phyloP scores from a whole-genome alignment of 1,140 invertebrate species.

The Calosoma granatense region DNA sequence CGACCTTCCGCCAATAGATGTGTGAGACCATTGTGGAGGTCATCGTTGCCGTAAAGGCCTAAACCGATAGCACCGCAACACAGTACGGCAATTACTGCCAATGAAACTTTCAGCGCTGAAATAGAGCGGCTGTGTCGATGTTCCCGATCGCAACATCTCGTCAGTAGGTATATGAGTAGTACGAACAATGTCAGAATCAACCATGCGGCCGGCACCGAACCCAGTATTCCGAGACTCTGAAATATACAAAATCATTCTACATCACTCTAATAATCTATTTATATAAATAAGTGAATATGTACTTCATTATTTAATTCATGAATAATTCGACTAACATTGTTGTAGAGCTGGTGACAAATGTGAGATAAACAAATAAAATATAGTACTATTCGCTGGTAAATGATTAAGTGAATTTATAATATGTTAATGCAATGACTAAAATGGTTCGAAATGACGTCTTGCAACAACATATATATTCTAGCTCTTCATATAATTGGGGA shows the following conservation, averaged over 20 bases:
- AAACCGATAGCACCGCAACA: conserved; percentile 66
- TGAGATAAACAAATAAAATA: too few species aligned
- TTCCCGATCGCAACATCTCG: conserved; percentile 86
- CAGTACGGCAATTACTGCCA: conserved; percentile 73
- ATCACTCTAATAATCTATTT: conserved; percentile 15
- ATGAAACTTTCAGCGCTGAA: conserved; percentile 69
- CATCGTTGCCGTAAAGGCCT: conserved; percentile 88
- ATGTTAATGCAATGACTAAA: too few species aligned
- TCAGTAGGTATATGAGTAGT: conserved; percentile 80
- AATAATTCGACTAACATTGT: not conserved
- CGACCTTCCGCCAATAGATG: conserved; percentile 66
- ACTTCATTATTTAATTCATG: not conserved
- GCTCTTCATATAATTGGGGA: too few species aligned
- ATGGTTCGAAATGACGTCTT: too few species aligned
- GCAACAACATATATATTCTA: too few species aligned
- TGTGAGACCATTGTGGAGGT: conserved; percentile 79
- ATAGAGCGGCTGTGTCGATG: conserved; percentile 75
- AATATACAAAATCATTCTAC: conserved; percentile 36
- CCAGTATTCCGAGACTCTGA: conserved; percentile 83
- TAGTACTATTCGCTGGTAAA: too few species aligned
- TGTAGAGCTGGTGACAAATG: too few species aligned
- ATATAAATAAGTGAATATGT: not conserved
- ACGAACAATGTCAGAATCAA: conserved; percentile 80
- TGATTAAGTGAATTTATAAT: too few species aligned
- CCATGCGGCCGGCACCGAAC: conserved; percentile 80